These are phyloP conservation scores for Ornithorhynchus anatinus DNA, from an alignment of 2,113 vertebrate genomes.

Conservation along the genomic window DNA sequence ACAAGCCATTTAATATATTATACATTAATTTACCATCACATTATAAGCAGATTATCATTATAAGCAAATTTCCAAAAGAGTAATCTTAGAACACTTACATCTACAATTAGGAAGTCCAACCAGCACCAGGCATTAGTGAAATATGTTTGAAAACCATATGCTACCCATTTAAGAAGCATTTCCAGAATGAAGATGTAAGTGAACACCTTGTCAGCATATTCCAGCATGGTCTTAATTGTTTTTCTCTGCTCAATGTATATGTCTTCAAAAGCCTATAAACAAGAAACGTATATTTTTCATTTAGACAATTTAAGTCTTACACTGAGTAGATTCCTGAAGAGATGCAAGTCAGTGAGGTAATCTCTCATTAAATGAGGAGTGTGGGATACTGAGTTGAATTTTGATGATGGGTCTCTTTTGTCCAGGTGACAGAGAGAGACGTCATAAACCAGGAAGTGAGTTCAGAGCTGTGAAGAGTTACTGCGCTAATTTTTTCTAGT, in stretches of 20 bases:
- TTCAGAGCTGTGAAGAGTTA: no score
- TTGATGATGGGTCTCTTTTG: no score
- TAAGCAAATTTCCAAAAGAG: slow-evolving; percentile 3
- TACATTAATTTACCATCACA: neutral
- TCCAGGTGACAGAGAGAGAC: no score
- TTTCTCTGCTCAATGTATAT: slow-evolving; percentile 88
- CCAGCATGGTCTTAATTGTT: slow-evolving; percentile 87
- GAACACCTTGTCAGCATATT: slow-evolving; percentile 96
- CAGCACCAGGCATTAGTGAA: slow-evolving; percentile 97
- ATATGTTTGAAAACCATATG: slow-evolving; percentile 95
- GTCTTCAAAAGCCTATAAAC: slow-evolving; percentile 92
- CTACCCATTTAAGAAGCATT: slow-evolving; percentile 98
- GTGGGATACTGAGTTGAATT: no score
- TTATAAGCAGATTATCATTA: slow-evolving; percentile 14
- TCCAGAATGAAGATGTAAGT: slow-evolving; percentile 97
- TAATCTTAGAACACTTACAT: slow-evolving; percentile 78
- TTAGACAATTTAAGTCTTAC: neutral
- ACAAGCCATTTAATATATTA: neutral
- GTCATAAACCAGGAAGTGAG: no score
- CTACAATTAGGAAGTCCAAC: slow-evolving; percentile 95
- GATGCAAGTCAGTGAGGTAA: no score
- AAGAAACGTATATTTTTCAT: slow-evolving; percentile 25
- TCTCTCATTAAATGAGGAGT: no score
- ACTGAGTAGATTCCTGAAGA: no score
- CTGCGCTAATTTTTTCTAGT: no score